A percentile compares a stretch with the other conserved stretches of the same genome.
Evolutionary conservation across 2,113 vertebrate genomes (phyloP).

Genomic region (Apodemus sylvaticus): DNA sequence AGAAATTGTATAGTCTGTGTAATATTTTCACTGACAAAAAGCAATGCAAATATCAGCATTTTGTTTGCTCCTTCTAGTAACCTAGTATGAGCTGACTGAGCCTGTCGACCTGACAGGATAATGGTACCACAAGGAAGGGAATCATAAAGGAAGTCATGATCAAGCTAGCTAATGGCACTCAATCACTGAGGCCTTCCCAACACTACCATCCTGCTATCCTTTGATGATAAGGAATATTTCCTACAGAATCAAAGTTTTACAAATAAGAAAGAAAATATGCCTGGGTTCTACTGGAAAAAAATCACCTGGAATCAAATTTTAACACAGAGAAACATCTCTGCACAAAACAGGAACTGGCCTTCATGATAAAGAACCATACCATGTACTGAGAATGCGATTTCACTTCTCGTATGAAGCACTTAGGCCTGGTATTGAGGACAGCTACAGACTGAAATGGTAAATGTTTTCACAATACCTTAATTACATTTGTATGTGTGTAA

Average conservation of each 20-base stretch:
- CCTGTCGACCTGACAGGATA: neutral
- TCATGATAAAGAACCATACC: neutral
- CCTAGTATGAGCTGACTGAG: neutral
- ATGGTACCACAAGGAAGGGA: neutral
- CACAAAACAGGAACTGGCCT: slow-evolving; percentile 8
- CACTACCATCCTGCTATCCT: neutral
- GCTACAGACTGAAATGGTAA: neutral
- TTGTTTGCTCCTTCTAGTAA: neutral
- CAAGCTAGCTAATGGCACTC: neutral
- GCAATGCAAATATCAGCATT: neutral
- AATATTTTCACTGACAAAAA: neutral
- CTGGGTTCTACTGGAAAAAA: neutral
- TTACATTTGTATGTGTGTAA: neutral
- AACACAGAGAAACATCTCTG: neutral
- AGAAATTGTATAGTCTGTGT: neutral
- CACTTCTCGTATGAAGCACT: neutral
- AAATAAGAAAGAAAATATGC: neutral
- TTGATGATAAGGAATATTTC: slow-evolving; percentile 8
- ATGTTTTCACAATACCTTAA: neutral
- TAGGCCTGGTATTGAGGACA: neutral
- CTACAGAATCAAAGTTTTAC: slow-evolving; percentile 17
- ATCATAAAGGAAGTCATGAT: neutral
- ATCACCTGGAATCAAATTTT: slow-evolving; percentile 9
- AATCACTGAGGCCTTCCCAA: neutral
- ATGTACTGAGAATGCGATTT: neutral